These are phyloP conservation scores for Danionella cerebrum DNA, from an alignment of 2,113 vertebrate genomes.

Conservation along the genomic window DNA sequence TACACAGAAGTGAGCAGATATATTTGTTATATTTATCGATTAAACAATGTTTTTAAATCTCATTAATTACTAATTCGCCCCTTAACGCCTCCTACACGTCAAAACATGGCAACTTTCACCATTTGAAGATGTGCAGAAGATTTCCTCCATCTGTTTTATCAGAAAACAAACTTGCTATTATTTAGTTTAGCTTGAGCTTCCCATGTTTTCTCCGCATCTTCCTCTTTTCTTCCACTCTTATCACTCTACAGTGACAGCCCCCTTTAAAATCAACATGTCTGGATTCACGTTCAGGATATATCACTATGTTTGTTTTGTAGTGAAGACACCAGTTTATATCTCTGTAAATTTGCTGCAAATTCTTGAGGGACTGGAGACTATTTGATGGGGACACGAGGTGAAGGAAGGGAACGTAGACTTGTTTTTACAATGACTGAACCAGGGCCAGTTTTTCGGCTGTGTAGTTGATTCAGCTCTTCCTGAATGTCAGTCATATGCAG, in stretches of 20 bases:
- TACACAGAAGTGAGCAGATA: slow-evolving; percentile 26
- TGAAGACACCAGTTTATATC: not conserved
- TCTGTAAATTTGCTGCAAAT: slow-evolving; percentile 1
- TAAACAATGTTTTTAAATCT: not conserved
- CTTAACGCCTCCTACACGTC: slow-evolving; percentile 26
- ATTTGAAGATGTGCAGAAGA: slow-evolving; percentile 32
- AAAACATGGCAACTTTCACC: slow-evolving; percentile 10
- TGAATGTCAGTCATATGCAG: not conserved
- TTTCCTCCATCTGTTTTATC: slow-evolving; percentile 28
- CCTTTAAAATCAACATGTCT: not conserved
- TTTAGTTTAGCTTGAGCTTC: slow-evolving; percentile 3
- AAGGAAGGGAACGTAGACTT: slow-evolving; percentile 10
- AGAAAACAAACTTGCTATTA: slow-evolving; percentile 4
- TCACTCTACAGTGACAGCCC: slow-evolving; percentile 10
- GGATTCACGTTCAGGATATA: not conserved
- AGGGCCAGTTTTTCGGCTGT: not conserved
- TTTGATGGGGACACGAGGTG: slow-evolving; percentile 27
- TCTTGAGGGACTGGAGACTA: slow-evolving; percentile 21
- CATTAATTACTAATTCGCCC: slow-evolving; percentile 22
- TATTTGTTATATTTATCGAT: no score
- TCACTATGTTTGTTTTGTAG: slow-evolving; percentile 17
- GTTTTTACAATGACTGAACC: slow-evolving; percentile 5
- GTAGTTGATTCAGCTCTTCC: slow-evolving; percentile 4
- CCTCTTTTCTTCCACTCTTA: not conserved
- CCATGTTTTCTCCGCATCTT: not conserved